phyloP scores from a whole-genome alignment of 2,113 vertebrate genomes.

The Pelvicachromis taeniatus region DNA sequence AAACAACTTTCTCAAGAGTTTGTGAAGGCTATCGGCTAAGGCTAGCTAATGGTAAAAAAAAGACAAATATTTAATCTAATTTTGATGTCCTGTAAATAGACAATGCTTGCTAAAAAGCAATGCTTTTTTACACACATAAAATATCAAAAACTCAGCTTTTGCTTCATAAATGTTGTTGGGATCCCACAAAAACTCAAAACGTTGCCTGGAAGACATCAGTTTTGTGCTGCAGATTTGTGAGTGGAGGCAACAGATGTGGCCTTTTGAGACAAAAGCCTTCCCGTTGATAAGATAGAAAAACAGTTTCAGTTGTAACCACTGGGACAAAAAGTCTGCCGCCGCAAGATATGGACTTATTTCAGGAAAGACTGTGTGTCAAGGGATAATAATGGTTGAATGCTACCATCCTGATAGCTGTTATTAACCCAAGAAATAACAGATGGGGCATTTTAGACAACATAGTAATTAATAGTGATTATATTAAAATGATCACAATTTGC shows the following conservation, averaged over 20 bases:
- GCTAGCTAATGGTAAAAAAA: not conserved
- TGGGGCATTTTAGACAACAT: not conserved
- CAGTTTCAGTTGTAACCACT: not conserved
- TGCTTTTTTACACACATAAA: not conserved
- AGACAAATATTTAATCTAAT: rapidly evolving
- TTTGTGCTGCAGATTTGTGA: not conserved
- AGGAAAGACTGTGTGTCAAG: not conserved
- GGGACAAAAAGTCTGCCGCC: not conserved
- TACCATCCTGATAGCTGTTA: not conserved
- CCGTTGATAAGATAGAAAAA: slow-evolving; percentile 44
- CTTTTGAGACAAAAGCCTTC: slow-evolving; percentile 25
- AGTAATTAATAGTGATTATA: not conserved
- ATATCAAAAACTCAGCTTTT: not conserved
- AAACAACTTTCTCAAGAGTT: not conserved
- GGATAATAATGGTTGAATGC: not conserved
- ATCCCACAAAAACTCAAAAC: not conserved
- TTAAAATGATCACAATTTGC: not conserved
- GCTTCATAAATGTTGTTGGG: not conserved
- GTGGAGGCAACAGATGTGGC: not conserved
- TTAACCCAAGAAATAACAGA: not conserved
- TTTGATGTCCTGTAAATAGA: not conserved
- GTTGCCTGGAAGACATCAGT: not conserved
- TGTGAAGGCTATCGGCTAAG: not conserved
- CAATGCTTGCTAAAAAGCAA: not conserved
- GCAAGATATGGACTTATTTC: not conserved